Evolutionary conservation across 2,888 invertebrate species (phyloP), one percentile per base, ranked within the genome.

Genomic region (Myopa testacea): DNA sequence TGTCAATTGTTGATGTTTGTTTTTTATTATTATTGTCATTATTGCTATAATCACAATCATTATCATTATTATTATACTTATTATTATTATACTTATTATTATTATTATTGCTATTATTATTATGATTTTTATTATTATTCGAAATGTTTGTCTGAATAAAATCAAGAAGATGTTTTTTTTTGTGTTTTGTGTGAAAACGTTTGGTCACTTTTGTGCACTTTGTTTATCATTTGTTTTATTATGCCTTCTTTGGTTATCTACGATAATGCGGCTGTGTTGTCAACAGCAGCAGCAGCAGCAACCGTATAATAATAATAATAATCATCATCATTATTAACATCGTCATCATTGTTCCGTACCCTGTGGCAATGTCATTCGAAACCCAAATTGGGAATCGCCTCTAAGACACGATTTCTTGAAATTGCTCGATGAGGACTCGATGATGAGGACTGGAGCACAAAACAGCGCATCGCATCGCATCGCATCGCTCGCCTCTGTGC

Each of bases 341-440:
- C 69, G 19, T 8, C 55, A 55, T 34, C 63, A 37, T n/a, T 16
- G 19, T 19, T 12, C 60, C 38, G 40, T 67, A 67, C 67, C 50
- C 67, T 60, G 62, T 60, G 73, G 62, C 75, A 67, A 75, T 75
- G 75, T 75, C 75, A 75, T 76, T 62, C 68, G 77, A 72, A 72
- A 72, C 67, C 77, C 75, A 75, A 75, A 75, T 75, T 75, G 75
- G 75, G 75, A 68, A 69, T 75, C 75, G 75, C 69, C 69, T 68
- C 19, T 16, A 63, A 76, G 76, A 71, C 76, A 76, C 76, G 76
- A 76, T 76, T 76, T 76, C 40, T 63, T 19, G 60, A 75, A 68
- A 69, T 69, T 68, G 60, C 75, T 69, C 60, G 75, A 58, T 60
- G 68, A 38, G 8, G 69, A 12, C 37, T 26, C 58, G 55, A 45